Base-by-base conservation (phyloP, 2,888 invertebrate species). In the Anarsia innoxiella region DNA sequence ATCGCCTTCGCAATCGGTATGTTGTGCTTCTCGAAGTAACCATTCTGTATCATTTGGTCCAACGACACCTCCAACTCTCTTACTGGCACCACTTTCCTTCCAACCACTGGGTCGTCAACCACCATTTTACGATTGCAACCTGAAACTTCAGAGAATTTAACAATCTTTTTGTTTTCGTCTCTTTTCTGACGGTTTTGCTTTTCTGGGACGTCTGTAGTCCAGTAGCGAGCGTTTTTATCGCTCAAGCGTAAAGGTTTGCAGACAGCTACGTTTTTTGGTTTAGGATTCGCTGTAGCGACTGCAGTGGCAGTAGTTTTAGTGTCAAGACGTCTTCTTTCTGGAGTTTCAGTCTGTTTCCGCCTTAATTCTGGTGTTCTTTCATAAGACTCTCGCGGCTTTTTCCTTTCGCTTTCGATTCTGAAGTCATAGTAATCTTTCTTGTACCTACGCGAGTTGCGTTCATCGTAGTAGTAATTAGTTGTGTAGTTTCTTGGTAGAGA, bases 21-120 rank as follows among this genome's bases (percentile, higher is more conserved):
- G 35, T 83, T 84, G 31, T 82, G 80, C 52, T 80, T 85, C 53
- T 83, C 84, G 37, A 86, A 82, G 53, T 84, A 84, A 9, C 83
- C 84, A 35, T 84, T 85, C 39, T 85, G 82, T 45, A 83, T 84
- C 76, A 86, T 85, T 42, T 86, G 86, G 45, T 83, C 84, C 23
- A 86, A 56, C 0, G 85, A 85, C 0, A 86, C 86, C 45, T 86
- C 86, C 28, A 86, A 40, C 41, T 86, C 86, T 28, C 86, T 57
- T 0, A 86, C 85, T 1, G 84, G 83, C 0, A 85, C 82, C 2
- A 82, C 67, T 54, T 82, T 83, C 8, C 74, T 53, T 0, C 83
- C 82, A 36, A 69, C 73, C 23, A 80, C 63, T 0, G 80, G 82
- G 47, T 83, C 84, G 36, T 85, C 76, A 0, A 85, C 73, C 0